A percentile compares a stretch with the other conserved stretches of the same genome.
phyloP scores from a whole-genome alignment of 92 coral and sea anemone genomes.

The Galaxea fascicularis region DNA sequence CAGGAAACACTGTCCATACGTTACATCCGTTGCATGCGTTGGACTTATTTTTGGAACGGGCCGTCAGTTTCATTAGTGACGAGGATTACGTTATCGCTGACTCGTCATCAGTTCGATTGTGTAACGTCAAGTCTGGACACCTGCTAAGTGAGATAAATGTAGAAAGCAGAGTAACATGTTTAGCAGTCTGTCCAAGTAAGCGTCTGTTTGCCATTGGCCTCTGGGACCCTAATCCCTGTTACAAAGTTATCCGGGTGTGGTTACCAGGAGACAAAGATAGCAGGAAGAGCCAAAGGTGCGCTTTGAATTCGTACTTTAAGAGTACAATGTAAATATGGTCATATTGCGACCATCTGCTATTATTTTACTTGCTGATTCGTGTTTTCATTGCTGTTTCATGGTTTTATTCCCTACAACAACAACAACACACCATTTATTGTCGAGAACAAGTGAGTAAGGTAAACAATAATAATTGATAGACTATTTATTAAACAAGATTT shows the following conservation, averaged over 20 bases:
- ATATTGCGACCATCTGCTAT: too few species aligned
- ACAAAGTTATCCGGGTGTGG: conserved; percentile 6
- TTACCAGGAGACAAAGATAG: not conserved
- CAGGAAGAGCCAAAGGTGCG: conserved; percentile 11
- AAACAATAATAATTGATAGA: too few species aligned
- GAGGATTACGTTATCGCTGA: not conserved
- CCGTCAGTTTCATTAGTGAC: conserved; percentile 7
- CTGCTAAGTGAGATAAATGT: not conserved
- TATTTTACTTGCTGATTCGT: too few species aligned
- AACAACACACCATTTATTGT: too few species aligned
- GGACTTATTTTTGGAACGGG: too few species aligned
- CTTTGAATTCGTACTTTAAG: not conserved
- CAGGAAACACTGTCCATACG: conserved; percentile 5
- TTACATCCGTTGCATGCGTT: too few species aligned
- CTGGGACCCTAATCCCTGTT: not conserved
- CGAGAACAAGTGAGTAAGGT: too few species aligned
- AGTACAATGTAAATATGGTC: too few species aligned
- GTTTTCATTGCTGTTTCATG: too few species aligned
- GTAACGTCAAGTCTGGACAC: conserved; percentile 3
- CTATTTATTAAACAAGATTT: too few species aligned
- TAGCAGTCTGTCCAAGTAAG: conserved; percentile 7
- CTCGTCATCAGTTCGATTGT: not conserved
- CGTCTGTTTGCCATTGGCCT: conserved; percentile 4
- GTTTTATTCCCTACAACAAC: too few species aligned
- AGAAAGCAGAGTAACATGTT: not conserved